phyloP scores from a whole-genome alignment of 2,888 invertebrate species.

The Anticlea derivata region DNA sequence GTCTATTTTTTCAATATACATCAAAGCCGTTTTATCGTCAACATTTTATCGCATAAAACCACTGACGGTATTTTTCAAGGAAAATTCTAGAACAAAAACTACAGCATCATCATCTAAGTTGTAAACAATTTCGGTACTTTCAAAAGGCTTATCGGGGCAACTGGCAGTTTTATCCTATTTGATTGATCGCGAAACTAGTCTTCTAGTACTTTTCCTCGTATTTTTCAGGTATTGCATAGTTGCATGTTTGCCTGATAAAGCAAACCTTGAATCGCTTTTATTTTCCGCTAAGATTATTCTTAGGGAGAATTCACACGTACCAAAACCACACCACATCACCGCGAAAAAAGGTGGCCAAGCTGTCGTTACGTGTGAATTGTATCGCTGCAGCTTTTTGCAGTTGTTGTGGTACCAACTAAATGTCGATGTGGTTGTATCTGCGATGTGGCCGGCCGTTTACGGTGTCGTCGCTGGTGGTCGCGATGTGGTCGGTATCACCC shows the following conservation, averaged over 20 bases:
- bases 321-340: too few species aligned
- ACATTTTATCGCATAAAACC: slow-evolving; percentile 8
- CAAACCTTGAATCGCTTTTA: slow-evolving; percentile 9
- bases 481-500: too few species aligned
- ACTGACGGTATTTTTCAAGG: slow-evolving; percentile 2
- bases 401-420: too few species aligned
- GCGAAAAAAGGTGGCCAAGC: too few species aligned
- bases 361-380: too few species aligned
- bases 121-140: slow-evolving; percentile 39
- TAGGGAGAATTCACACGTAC: too few species aligned
- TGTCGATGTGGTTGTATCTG: too few species aligned
- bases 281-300: too few species aligned
- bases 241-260: neutral
- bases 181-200: slow-evolving; percentile 40
- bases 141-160: slow-evolving; percentile 26
- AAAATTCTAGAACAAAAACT: slow-evolving; percentile 14
- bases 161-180: slow-evolving; percentile 42
- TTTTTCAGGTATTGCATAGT: neutral
- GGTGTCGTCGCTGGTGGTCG: too few species aligned
- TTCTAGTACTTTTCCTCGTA: slow-evolving; percentile 43
- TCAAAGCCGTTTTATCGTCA: slow-evolving; percentile 8
- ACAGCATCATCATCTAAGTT: slow-evolving; percentile 13
- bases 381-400: too few species aligned
- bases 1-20: slow-evolving; percentile 9
- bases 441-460: too few species aligned